Evolutionary conservation across 2,113 vertebrate species (phyloP).

Genomic region (Rhizomys pruinosus): DNA sequence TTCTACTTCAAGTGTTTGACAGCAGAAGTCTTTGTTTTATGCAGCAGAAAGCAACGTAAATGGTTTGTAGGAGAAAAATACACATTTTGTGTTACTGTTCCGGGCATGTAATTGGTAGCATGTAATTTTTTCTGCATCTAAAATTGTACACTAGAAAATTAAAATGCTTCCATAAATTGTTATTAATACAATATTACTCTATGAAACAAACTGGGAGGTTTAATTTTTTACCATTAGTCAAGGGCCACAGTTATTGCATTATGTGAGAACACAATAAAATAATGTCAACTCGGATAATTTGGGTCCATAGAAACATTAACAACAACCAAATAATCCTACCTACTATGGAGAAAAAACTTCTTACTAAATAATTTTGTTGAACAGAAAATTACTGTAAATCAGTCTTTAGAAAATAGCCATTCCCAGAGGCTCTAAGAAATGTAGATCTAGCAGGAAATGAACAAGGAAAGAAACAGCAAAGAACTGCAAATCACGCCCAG

Average conservation of each 20-base stretch:
- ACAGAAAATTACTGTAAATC: neutral
- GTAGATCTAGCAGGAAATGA: neutral
- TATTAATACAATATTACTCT: constrained; percentile 19
- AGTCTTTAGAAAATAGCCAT: neutral
- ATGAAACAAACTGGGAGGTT: constrained; percentile 29
- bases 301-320: constrained; percentile 7
- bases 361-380: neutral
- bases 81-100: constrained; percentile 2
- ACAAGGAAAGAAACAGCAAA: constrained; percentile 13
- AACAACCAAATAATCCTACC: neutral
- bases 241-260: neutral
- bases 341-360: neutral
- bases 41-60: neutral
- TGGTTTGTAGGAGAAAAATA: constrained; percentile 18
- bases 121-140: constrained; percentile 23
- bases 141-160: constrained; percentile 50
- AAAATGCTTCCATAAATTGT: constrained; percentile 24
- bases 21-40: constrained; percentile 38
- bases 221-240: constrained; percentile 41
- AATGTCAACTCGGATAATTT: constrained; percentile 18
- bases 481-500: neutral
- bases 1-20: constrained; percentile 46
- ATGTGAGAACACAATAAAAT: neutral
- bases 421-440: constrained; percentile 35
- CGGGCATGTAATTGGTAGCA: neutral